Conservation (phyloP, 1,140 invertebrate genomes). For the Heliothis virescens region DNA sequence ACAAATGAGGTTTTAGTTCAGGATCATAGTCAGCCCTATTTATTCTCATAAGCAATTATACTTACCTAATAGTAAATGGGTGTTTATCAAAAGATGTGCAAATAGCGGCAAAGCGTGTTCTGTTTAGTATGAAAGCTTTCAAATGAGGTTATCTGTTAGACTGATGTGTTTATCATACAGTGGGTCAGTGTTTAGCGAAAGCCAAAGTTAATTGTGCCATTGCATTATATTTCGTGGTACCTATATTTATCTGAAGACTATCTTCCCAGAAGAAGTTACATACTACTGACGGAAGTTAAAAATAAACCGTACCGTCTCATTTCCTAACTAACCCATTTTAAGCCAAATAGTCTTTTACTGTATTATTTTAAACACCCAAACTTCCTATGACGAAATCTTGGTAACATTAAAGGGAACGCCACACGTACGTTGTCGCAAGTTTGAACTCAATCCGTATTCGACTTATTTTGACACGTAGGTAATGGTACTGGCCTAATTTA, state of each 20-base stretch:
- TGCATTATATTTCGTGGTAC: no score
- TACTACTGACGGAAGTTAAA: no score
- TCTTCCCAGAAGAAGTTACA: no score
- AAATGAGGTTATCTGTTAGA: conserved; percentile 24
- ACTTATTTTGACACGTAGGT: conserved; percentile 35
- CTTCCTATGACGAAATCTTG: conserved; percentile 34
- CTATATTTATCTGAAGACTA: no score
- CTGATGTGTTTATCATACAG: conserved; percentile 12
- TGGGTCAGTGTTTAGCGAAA: not conserved
- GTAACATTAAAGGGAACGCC: conserved; percentile 30
- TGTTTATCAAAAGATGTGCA: conserved; percentile 24
- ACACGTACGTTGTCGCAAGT: conserved; percentile 9
- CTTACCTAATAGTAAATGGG: not conserved
- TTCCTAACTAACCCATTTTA: conserved; percentile 11
- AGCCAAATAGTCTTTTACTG: conserved; percentile 17
- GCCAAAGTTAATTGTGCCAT: not conserved
- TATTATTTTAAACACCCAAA: conserved; percentile 37
- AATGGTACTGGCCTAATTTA: conserved; percentile 26
- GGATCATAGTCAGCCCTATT: conserved; percentile 24
- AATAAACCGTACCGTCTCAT: not conserved
- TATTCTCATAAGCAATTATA: not conserved
- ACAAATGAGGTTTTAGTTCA: not conserved
- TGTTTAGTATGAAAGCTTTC: conserved; percentile 28
- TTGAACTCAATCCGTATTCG: conserved; percentile 5
- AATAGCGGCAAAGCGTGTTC: conserved; percentile 10